Evolutionary conservation across 2,888 invertebrate species (phyloP).

Genomic region (Caenorhabditis imperialis): DNA sequence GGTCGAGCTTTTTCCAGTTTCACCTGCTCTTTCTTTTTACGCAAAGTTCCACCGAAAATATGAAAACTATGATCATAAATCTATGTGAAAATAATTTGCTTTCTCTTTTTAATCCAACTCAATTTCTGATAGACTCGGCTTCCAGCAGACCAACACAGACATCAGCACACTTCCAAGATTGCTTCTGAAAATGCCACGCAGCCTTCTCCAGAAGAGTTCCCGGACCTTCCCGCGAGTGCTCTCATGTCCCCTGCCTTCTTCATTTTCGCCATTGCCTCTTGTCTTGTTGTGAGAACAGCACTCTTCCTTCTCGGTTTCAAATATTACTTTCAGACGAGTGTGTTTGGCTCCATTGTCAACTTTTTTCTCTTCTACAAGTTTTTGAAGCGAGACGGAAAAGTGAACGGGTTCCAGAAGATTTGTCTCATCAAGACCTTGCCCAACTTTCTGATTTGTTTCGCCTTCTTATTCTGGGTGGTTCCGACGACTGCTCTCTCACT

Average conservation of each 20-base stretch:
- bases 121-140: no score
- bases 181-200: no score
- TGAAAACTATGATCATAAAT: no score
- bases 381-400: constrained; percentile 23
- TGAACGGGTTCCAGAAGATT: constrained; percentile 31
- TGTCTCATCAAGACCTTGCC: constrained; percentile 31
- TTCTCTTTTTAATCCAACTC: no score
- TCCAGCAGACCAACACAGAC: no score
- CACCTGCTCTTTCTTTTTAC: no score
- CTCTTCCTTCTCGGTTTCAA: no score
- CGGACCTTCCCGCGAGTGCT: constrained; percentile 30
- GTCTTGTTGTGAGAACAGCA: constrained; percentile 15
- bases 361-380: constrained; percentile 32
- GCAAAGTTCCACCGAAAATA: no score
- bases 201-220: constrained; percentile 24
- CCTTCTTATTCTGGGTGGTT: constrained; percentile 28
- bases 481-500: constrained; percentile 16
- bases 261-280: constrained; percentile 21
- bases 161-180: no score
- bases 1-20: no score
- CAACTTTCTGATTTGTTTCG: constrained; percentile 25
- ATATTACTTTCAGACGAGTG: constrained; percentile 24
- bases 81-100: no score
- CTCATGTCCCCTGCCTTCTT: constrained; percentile 23
- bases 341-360: constrained; percentile 18